These are phyloP conservation scores for Caenorhabditis uteleia DNA, from an alignment of 2,888 invertebrate genomes.

Conservation along the genomic window DNA sequence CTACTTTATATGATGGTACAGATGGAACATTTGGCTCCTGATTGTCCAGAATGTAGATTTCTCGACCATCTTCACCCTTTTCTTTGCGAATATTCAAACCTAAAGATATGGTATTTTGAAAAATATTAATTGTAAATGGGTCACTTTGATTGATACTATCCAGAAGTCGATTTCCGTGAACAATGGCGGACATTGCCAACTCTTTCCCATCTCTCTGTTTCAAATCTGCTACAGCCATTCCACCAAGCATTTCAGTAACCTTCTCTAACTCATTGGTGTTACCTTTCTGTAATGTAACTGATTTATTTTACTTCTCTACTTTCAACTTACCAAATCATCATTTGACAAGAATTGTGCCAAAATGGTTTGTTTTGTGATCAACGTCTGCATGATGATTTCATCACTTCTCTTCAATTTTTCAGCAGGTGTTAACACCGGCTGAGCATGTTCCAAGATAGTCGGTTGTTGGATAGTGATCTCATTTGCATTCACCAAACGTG, in stretches of 20 bases:
- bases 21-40: slow-evolving; percentile 55
- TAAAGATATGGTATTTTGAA: slow-evolving; percentile 10
- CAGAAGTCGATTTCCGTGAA: slow-evolving; percentile 69
- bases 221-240: slow-evolving; percentile 81
- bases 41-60: slow-evolving; percentile 49
- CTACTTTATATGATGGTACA: slow-evolving; percentile 64
- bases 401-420: slow-evolving; percentile 70
- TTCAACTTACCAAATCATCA: slow-evolving; percentile 43
- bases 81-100: slow-evolving; percentile 57
- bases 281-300: slow-evolving; percentile 45
- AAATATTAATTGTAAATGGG: background rate
- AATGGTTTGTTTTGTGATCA: slow-evolving; percentile 64
- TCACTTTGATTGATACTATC: slow-evolving; percentile 61
- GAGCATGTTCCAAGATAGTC: slow-evolving; percentile 69
- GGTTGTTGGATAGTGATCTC: slow-evolving; percentile 67
- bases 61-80: slow-evolving; percentile 43
- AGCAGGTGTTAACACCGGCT: slow-evolving; percentile 70
- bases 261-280: slow-evolving; percentile 59
- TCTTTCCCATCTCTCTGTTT: slow-evolving; percentile 63
- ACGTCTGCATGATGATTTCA: slow-evolving; percentile 61
- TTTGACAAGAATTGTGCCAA: slow-evolving; percentile 56
- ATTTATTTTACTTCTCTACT: background rate
- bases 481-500: slow-evolving; percentile 64
- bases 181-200: slow-evolving; percentile 68
- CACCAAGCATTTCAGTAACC: slow-evolving; percentile 88